Evolutionary conservation across 2,888 invertebrate species (phyloP), one percentile per base, ranked within the genome.

Genomic region (Bhutanitis thaidina): DNA sequence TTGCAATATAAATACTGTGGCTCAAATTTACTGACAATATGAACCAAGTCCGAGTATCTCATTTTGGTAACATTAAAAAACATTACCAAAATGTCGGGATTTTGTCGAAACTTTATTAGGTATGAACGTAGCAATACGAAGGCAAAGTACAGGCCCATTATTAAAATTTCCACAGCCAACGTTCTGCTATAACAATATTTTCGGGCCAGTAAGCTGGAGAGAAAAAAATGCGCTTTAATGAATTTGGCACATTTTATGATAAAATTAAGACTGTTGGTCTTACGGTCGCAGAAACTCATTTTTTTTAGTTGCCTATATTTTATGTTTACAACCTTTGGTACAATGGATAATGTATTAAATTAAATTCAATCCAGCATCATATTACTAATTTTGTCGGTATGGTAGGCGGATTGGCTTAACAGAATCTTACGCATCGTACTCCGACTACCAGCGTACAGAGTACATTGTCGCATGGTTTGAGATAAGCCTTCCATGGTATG

Each of bases 191-290:
- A 78, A 80, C 75, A 80, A 80, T 79, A 77, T 83, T 76, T 74
- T 74, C 71, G 56, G 65, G 59, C 69, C 74, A 74, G 71, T 73
- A 73, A 73, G 70, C 77, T 65, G 70, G 61, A 71, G 71, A 70
- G 72, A 77, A 20, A 77, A 80, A 80, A 80, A 72, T 74, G 76
- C 66, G 66, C 69, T 73, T 72, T 77, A 82, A 80, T 74, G 74
- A 72, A 77, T 80, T 74, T 74, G 71, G 76, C 77, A 80, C 80
- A 80, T 82, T 81, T 81, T 65, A 67, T 69, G 64, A 64, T 62
- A 69, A 64, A 65, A 61, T 61, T 65, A 62, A 62, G 57, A 58
- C 55, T 54, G 27, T 27, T 27, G 27, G 27, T 8, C 27, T 27
- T 8, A 27, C 27, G 27, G 2, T 27, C 5, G 2, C 27, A 5